These are phyloP conservation scores for Enteromius afrohamiltoni DNA, from an alignment of 2,797 vertebrate genomes.

Conservation along the genomic window DNA sequence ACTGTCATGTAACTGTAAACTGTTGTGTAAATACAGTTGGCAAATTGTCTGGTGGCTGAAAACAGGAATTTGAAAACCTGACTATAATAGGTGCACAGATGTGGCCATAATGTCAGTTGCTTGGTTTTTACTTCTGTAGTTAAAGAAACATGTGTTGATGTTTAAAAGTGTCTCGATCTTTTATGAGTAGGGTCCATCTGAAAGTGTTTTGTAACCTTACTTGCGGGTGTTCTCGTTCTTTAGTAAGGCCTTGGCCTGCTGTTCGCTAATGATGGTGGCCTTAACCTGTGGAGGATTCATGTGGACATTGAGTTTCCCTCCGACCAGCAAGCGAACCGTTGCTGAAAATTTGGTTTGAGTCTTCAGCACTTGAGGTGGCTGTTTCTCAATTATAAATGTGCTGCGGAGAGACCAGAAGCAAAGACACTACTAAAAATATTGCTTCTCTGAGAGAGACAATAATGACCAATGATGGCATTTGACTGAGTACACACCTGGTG, in stretches of 20 bases:
- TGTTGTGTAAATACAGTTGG: no score
- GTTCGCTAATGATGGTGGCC: constrained; percentile 94
- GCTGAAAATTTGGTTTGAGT: constrained; percentile 96
- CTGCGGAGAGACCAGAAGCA: constrained; percentile 66
- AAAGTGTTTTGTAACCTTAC: constrained; percentile 60
- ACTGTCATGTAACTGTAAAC: no score
- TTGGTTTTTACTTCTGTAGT: not conserved
- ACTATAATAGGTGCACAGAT: not conserved
- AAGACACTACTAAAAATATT: not conserved
- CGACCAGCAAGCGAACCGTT: constrained; percentile 91
- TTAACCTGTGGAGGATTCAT: constrained; percentile 98
- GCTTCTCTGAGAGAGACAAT: not conserved
- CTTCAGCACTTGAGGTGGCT: constrained; percentile 92
- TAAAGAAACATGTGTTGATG: not conserved
- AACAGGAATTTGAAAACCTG: no score
- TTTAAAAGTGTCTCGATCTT: not conserved
- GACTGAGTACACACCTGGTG: constrained; percentile 79
- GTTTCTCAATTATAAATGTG: constrained; percentile 97
- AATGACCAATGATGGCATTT: not conserved
- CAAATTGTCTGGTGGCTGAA: not conserved
- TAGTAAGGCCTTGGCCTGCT: constrained; percentile 92
- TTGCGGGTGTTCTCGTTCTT: constrained; percentile 92
- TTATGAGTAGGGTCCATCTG: not conserved
- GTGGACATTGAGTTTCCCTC: constrained; percentile 95
- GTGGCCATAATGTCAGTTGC: not conserved